Evolutionary conservation across 2,113 vertebrate genomes (phyloP).

Genomic region (Galemys pyrenaicus): DNA sequence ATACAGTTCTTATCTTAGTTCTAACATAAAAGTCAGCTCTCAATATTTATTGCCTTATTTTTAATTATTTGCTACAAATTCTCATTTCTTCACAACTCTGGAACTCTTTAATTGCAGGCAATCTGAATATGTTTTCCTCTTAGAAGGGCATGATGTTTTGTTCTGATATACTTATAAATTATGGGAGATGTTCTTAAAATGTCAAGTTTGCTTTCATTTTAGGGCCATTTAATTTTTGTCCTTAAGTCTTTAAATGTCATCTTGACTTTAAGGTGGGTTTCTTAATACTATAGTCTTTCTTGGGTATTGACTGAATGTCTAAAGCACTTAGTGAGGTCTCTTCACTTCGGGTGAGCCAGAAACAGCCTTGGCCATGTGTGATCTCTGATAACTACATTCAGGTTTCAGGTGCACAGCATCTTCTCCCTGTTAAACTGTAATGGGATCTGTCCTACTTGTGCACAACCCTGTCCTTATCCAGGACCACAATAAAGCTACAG

Average conservation of each 20-base stretch:
- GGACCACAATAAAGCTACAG: neutral
- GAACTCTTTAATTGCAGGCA: neutral
- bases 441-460: neutral
- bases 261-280: neutral
- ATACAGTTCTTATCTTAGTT: neutral
- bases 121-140: neutral
- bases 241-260: neutral
- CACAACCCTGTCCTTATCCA: neutral
- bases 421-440: neutral
- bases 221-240: neutral
- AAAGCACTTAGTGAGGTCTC: neutral
- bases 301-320: neutral
- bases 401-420: neutral
- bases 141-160: neutral
- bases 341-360: neutral
- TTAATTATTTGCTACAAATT: neutral
- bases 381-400: neutral
- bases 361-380: neutral
- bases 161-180: neutral
- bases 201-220: neutral
- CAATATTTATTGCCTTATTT: neutral
- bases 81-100: neutral
- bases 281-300: neutral
- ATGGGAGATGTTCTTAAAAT: neutral
- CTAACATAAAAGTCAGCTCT: neutral